A percentile compares a stretch with the other conserved stretches of the same genome.
phyloP scores from a whole-genome alignment of 2,797 vertebrate species.

The Triplophysa yarkandensis region DNA sequence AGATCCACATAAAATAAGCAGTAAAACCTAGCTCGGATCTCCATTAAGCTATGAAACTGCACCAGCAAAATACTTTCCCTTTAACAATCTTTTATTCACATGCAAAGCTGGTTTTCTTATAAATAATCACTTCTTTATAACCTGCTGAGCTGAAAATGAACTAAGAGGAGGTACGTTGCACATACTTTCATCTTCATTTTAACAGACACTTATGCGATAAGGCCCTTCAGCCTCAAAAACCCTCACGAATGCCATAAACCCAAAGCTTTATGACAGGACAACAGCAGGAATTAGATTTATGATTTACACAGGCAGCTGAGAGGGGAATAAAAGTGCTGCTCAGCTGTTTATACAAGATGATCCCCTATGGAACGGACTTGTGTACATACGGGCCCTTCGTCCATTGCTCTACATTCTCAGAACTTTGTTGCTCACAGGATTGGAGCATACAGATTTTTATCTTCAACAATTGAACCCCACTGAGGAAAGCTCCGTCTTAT shows the following conservation, averaged over 20 bases:
- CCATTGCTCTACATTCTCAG: not conserved
- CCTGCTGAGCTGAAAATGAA: constrained; percentile 18
- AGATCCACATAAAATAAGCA: not conserved
- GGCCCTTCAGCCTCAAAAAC: not conserved
- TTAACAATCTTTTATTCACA: not conserved
- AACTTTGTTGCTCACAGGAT: not conserved
- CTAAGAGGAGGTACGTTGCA: constrained; percentile 1
- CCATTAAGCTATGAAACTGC: constrained; percentile 5
- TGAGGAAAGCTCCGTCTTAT: not conserved
- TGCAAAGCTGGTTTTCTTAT: not conserved
- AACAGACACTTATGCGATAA: not conserved
- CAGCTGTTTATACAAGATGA: constrained; percentile 45
- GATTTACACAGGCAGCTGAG: constrained; percentile 14
- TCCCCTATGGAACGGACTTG: constrained; percentile 29
- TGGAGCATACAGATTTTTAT: not conserved
- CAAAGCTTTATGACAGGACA: not conserved
- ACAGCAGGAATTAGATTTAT: constrained; percentile 16
- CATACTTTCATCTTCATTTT: constrained; percentile 37
- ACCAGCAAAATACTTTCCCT: not conserved
- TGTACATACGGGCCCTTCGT: not conserved
- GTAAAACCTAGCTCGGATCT: not conserved
- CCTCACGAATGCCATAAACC: constrained; percentile 7
- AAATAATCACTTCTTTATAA: not conserved
- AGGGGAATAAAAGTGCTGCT: constrained; percentile 38
- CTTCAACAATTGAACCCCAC: not conserved